Conservation (phyloP, 2,797 vertebrate genomes). For the Neopelma chrysocephalum region DNA sequence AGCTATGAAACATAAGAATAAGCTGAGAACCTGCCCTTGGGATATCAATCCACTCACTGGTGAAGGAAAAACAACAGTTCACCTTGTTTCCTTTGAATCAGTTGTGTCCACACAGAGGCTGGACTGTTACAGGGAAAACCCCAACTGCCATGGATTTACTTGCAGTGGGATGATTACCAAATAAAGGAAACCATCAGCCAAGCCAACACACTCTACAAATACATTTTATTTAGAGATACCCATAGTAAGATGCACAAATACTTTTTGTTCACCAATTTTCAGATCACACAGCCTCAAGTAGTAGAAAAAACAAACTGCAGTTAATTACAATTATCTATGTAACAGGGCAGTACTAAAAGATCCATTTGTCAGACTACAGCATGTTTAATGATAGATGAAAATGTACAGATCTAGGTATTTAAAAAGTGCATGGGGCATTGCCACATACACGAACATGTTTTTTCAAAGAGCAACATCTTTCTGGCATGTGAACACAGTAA, state of each 20-base stretch:
- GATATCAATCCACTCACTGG: background rate
- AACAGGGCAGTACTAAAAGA: constrained; percentile 38
- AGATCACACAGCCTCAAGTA: constrained; percentile 23
- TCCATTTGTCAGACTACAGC: background rate
- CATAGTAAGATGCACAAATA: constrained; percentile 43
- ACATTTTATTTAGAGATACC: constrained; percentile 48
- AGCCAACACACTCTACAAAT: constrained; percentile 21
- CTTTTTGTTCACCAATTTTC: constrained; percentile 20
- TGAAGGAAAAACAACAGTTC: background rate
- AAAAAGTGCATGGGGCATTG: background rate
- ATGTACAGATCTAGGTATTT: background rate
- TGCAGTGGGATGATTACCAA: background rate
- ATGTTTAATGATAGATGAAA: background rate
- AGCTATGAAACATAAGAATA: background rate
- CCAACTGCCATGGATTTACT: background rate
- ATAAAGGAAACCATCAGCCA: background rate
- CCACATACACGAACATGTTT: constrained; percentile 27
- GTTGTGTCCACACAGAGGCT: background rate
- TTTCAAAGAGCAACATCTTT: background rate
- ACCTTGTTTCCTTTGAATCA: background rate
- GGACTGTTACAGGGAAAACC: background rate
- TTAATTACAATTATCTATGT: constrained; percentile 2
- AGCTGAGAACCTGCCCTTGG: background rate
- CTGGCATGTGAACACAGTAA: constrained; percentile 29
- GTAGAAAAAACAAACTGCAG: background rate